A percentile compares a stretch with the other conserved stretches of the same genome.
phyloP scores from a whole-genome alignment of 1,140 invertebrate genomes.

The Philotrypesis tridentata region DNA sequence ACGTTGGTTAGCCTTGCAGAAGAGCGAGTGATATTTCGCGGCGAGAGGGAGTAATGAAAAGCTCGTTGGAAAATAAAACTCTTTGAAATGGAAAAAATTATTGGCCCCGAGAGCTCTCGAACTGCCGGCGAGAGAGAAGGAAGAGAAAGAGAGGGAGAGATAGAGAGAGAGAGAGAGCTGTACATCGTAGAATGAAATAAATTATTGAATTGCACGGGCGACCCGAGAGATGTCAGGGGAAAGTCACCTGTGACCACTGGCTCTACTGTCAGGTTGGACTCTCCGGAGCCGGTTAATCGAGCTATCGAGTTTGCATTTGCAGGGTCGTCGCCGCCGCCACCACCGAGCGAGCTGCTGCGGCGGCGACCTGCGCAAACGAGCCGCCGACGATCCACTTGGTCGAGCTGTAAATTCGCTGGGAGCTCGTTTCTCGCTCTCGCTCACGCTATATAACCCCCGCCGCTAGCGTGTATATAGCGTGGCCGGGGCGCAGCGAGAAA shows the following conservation, averaged over 20 bases:
- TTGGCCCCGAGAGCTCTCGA: no score
- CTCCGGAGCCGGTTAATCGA: constrained; percentile 56
- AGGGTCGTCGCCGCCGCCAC: constrained; percentile 10
- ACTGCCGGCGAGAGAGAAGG: no score
- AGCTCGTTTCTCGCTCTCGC: constrained; percentile 6
- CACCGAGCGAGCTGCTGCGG: constrained; percentile 54
- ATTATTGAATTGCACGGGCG: background rate
- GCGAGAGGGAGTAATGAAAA: no score
- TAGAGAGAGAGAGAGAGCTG: no score
- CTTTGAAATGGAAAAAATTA: background rate
- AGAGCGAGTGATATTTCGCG: no score
- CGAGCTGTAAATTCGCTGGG: constrained; percentile 40
- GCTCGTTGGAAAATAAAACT: background rate
- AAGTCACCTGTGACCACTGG: background rate
- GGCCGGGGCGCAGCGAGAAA: constrained; percentile 1
- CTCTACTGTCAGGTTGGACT: background rate
- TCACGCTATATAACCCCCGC: background rate
- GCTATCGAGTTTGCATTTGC: constrained; percentile 61
- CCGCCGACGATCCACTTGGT: constrained; percentile 27
- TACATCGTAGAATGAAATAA: background rate
- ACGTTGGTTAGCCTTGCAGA: background rate
- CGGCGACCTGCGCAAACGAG: constrained; percentile 58
- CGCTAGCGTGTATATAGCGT: no score
- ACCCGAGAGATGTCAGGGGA: background rate
- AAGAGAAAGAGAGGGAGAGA: no score